Evolutionary conservation across 2,888 invertebrate genomes (phyloP).

Genomic region (Litoditis marina): DNA sequence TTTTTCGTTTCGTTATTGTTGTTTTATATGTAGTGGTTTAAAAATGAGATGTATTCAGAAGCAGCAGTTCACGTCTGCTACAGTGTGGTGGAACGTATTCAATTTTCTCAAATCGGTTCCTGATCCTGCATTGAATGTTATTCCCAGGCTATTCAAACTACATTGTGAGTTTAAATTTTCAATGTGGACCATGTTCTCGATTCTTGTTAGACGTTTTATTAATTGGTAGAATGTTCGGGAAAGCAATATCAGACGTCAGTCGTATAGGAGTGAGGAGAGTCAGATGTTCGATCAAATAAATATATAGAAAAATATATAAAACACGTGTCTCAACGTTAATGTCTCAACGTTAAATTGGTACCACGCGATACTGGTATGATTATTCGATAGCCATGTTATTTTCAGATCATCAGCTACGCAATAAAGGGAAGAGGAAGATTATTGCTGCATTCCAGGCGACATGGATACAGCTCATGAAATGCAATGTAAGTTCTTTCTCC

Average conservation of each 20-base stretch:
- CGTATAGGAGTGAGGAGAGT: too few relatives aligned
- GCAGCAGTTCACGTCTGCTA: not conserved
- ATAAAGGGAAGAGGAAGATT: slow-evolving; percentile 11
- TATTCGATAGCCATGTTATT: not conserved
- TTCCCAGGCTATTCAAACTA: slow-evolving; percentile 5
- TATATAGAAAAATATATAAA: not conserved
- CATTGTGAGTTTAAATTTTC: slow-evolving; percentile 13
- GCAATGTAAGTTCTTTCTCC: slow-evolving; percentile 9
- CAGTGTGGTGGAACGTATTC: slow-evolving; percentile 31
- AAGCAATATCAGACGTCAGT: too few relatives aligned
- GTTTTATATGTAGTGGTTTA: too few relatives aligned
- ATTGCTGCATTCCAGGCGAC: slow-evolving; percentile 20
- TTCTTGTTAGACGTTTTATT: too few relatives aligned
- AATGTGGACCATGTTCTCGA: too few relatives aligned
- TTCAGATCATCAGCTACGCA: slow-evolving; percentile 19
- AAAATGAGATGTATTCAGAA: too few relatives aligned
- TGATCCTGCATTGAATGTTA: slow-evolving; percentile 20
- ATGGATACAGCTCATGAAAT: slow-evolving; percentile 29
- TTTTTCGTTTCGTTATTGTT: not conserved
- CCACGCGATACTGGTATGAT: not conserved
- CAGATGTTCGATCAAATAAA: not conserved
- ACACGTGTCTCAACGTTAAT: not conserved
- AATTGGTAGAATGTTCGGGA: too few relatives aligned
- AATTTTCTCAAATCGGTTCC: slow-evolving; percentile 24
- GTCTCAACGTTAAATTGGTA: not conserved